Evolutionary conservation across 2,888 invertebrate species (phyloP).

Genomic region (Hirtodrosophila cameraria): DNA sequence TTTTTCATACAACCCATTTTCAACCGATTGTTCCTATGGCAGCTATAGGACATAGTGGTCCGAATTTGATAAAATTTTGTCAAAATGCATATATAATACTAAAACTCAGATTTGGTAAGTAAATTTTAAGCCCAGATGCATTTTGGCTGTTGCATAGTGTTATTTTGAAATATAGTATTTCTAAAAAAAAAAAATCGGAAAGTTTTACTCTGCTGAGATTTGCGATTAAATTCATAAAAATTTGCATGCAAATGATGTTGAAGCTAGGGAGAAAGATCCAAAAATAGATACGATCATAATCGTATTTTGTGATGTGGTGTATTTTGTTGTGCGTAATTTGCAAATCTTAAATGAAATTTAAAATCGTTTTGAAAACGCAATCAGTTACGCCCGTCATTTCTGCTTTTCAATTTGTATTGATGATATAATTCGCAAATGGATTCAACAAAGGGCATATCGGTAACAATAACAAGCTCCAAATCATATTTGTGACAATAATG

Average conservation of each 20-base stretch:
- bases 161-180: not conserved
- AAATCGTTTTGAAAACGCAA: slow-evolving; percentile 47
- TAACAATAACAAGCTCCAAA: slow-evolving; percentile 14
- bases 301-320: not conserved
- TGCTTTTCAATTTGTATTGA: slow-evolving; percentile 14
- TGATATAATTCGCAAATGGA: slow-evolving; percentile 53
- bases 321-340: not conserved
- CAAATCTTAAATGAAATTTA: slow-evolving; percentile 28
- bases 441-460: slow-evolving; percentile 20
- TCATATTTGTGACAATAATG: slow-evolving; percentile 1
- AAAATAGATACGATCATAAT: slow-evolving; percentile 25
- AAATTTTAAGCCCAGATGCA: no score
- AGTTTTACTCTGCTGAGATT: not conserved
- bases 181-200: not conserved
- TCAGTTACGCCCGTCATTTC: slow-evolving; percentile 43
- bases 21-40: no score
- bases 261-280: slow-evolving; percentile 20
- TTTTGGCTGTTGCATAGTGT: no score
- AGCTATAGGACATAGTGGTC: no score
- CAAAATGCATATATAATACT: no score
- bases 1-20: no score
- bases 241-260: slow-evolving; percentile 15
- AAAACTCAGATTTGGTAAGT: no score
- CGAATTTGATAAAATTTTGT: no score
- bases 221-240: not conserved